These are phyloP conservation scores for Ochotona curzoniae DNA, from an alignment of 2,113 vertebrate genomes.

Conservation along the genomic window DNA sequence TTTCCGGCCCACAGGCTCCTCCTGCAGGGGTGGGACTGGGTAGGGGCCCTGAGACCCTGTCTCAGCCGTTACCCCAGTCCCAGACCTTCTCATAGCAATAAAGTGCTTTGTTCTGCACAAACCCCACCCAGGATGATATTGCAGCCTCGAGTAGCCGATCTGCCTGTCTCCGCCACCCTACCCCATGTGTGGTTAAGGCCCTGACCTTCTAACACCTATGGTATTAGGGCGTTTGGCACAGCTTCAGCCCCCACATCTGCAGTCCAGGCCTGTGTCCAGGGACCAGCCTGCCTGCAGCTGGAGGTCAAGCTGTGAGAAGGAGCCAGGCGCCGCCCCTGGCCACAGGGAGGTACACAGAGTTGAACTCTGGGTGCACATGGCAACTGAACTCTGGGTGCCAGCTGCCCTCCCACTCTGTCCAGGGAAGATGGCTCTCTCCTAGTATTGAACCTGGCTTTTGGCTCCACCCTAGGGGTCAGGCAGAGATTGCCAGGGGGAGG, in stretches of 20 bases:
- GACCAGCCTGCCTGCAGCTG: not conserved
- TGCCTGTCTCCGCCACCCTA: not conserved
- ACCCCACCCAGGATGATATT: conserved; percentile 58
- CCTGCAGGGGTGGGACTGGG: conserved; percentile 19
- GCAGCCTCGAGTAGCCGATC: not conserved
- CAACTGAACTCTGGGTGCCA: not conserved
- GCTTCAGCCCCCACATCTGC: not conserved
- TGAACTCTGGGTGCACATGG: not conserved
- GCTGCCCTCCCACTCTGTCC: not conserved
- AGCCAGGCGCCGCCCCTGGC: not conserved
- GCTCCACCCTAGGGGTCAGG: not conserved
- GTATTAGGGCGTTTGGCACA: no score
- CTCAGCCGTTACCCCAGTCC: conserved; percentile 30
- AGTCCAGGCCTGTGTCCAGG: not conserved
- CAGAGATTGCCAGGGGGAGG: not conserved
- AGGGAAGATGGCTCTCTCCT: not conserved
- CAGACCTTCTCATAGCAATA: conserved; percentile 71
- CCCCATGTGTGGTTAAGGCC: not conserved
- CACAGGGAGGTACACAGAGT: no score
- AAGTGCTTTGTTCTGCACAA: conserved; percentile 75
- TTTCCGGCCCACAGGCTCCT: not conserved
- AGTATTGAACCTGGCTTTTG: not conserved
- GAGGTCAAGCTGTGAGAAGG: conserved; percentile 1
- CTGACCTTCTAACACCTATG: no score
- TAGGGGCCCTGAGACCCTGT: conserved; percentile 17